Evolutionary conservation across 1,140 invertebrate genomes (phyloP), one percentile per base, ranked within the genome.

Genomic region (Onthophagus taurus): DNA sequence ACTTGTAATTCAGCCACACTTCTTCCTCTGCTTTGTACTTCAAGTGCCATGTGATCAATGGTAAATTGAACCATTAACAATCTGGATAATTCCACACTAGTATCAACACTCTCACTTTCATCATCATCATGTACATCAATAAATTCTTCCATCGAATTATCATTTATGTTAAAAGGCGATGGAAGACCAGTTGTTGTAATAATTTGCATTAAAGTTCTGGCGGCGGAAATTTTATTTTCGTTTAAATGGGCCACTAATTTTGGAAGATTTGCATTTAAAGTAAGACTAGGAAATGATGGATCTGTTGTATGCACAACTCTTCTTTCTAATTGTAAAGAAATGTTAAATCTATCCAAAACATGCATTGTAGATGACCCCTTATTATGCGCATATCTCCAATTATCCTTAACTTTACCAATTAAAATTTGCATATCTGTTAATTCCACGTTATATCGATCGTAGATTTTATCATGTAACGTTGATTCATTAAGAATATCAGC

Each of bases 1-100:
- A 97, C 88, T 67, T 94, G 90, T 11, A 96, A 67, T 61, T 95
- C 90, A 1, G 83, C 90, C 45, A 92, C 83, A 62, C 84, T 86
- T 43, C 87, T 74, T 16, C 88, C 90, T 64, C 80, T 66, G 1
- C 85, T 89, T 57, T 90, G 81, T 36, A 84, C 75, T 68, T 94
- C 89, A 4, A 94, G 72, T 1, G 86, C 85, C 72, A 94, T 75
- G 55, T 89, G 85, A 55, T 90, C 85, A 51, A 95, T 80, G 1
- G 80, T 78, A 64, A 96, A 94, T 63, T 93, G 86, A 31, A 90
- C 68, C 63, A 91, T 75, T 41, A 94, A 70, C 1, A 89, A 72
- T 47, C 80, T 77, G 6, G 54, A 59, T 45, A 55, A 44, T 47
- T 60, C 58, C 9, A 54, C 11, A 42, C 50, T 57, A n/a, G 48